Conservation (phyloP, 2,113 vertebrate species). For the Dicerorhinus sumatrensis region DNA sequence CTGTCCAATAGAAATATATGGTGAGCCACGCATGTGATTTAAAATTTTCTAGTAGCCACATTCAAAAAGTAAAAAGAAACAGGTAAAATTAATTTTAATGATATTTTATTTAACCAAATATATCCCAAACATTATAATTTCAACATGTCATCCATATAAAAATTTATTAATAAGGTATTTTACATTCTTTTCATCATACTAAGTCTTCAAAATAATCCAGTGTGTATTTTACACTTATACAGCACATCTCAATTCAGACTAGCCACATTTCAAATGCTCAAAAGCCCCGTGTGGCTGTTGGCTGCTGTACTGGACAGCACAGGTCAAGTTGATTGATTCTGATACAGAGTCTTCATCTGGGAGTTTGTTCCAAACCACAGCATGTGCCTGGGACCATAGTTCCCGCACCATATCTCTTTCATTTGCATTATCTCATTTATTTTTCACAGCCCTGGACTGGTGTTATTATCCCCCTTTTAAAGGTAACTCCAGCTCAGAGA, state of each 20-base stretch:
- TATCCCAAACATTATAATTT: background rate
- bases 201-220: background rate
- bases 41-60: conserved; percentile 4
- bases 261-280: background rate
- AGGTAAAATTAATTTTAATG: background rate
- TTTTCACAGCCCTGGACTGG: background rate
- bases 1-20: background rate
- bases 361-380: background rate
- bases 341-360: background rate
- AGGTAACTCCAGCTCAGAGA: background rate
- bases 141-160: background rate
- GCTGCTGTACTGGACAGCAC: background rate
- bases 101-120: background rate
- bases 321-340: background rate
- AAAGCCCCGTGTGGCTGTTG: background rate
- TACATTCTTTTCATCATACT: background rate
- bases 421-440: background rate
- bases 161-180: background rate
- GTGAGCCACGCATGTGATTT: background rate
- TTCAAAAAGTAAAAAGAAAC: background rate
- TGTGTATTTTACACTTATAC: background rate
- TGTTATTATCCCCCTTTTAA: background rate
- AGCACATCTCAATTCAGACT: background rate
- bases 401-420: background rate
- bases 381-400: background rate